Evolutionary conservation across 2,113 vertebrate genomes (phyloP).

Genomic region (Gopherus evgoodei): DNA sequence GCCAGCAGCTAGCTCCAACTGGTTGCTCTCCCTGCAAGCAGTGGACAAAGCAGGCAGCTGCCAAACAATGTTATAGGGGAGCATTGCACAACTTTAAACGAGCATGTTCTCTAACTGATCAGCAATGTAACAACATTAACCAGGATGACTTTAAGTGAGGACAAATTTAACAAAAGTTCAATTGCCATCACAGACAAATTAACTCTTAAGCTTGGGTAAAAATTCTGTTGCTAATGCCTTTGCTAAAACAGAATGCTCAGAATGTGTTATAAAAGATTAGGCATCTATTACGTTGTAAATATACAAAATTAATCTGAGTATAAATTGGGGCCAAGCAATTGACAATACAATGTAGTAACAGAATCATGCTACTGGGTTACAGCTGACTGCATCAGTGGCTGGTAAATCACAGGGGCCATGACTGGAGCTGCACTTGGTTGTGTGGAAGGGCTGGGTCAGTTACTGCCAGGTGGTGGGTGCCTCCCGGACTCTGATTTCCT

Average conservation of each 20-base stretch:
- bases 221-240: not conserved
- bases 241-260: not conserved
- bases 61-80: too few relatives aligned
- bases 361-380: not conserved
- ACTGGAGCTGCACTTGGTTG: not conserved
- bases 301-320: not conserved
- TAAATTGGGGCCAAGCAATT: not conserved
- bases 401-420: not conserved
- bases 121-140: too few relatives aligned
- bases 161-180: too few relatives aligned
- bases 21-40: too few relatives aligned
- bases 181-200: too few relatives aligned
- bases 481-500: not conserved
- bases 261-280: not conserved
- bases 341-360: not conserved
- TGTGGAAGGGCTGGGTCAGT: not conserved
- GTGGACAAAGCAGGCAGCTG: too few relatives aligned
- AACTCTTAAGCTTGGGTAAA: not conserved
- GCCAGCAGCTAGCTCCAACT: too few relatives aligned
- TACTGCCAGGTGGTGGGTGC: not conserved
- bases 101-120: too few relatives aligned
- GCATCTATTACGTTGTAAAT: not conserved
- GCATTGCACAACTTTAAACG: too few relatives aligned
- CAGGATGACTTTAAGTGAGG: too few relatives aligned
- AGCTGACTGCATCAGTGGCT: not conserved